Evolutionary conservation across 2,888 invertebrate genomes (phyloP), one percentile per base, ranked within the genome.

Genomic region (Suillia variegata): DNA sequence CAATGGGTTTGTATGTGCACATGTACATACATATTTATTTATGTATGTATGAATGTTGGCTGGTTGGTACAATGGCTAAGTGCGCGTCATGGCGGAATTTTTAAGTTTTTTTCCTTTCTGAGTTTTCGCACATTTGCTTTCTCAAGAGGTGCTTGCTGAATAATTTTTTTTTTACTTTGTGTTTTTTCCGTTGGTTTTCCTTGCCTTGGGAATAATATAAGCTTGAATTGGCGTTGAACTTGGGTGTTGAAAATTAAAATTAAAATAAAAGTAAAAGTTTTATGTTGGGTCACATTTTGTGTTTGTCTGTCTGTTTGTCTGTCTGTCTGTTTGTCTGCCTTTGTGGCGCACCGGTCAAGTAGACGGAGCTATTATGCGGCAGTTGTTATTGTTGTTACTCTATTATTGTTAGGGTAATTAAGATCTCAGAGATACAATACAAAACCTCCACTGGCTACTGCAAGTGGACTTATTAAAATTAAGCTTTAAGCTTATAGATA

Each of bases 251-350:
- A 72, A 70, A 69, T 61, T 59, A 49, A 57, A 71, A 69, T 60
- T 45, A 45, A 52, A 71, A 67, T 63, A 74, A 74, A 74, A 74
- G 74, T 74, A 74, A 74, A 74, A 74, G 72, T 68, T 67, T 69
- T 63, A 21, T 61, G 61, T 63, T 67, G 62, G 67, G 61, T 69
- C 63, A 63, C 59, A 18, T 54, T 56, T 54, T 22, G 26, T n/a
- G n/a, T n/a, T n/a, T n/a, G n/a, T n/a, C n/a, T n/a, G n/a, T n/a
- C n/a, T n/a, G n/a, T n/a, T 17, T 47, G 42, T 42, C 49, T 13
- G n/a, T 15, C 12, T 6, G 34, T 1, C 26, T 17, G 17, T 10
- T 17, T 26, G 47, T 47, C 2, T 15, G 31, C 10, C 31, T 48
- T 33, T 15, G 15, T 12, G n/a, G 22, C 26, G 20, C 26, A 13